These are phyloP conservation scores for Synanthedon andrenaeformis DNA, from an alignment of 2,888 invertebrate genomes.

Conservation along the genomic window DNA sequence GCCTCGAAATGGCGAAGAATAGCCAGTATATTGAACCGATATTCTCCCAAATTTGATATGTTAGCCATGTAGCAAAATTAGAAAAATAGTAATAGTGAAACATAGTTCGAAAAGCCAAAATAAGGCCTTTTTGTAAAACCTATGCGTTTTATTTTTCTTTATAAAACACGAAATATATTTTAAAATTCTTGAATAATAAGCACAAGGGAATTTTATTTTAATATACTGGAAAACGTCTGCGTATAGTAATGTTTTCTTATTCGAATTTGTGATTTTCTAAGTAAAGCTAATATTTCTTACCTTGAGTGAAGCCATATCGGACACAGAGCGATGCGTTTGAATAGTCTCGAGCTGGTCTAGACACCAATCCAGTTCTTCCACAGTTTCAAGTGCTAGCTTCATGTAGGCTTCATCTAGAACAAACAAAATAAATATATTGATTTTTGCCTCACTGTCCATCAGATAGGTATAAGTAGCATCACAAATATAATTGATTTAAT, in stretches of 20 bases:
- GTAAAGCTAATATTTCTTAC: slow-evolving; percentile 60
- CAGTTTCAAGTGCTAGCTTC: slow-evolving; percentile 94
- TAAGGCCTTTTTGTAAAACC: no score
- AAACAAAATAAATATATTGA: slow-evolving; percentile 12
- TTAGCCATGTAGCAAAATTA: no score
- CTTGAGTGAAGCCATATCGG: slow-evolving; percentile 99
- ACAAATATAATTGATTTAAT: no score
- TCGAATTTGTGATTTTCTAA: background rate
- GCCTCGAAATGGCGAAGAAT: no score
- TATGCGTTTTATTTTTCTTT: no score
- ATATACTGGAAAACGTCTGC: background rate
- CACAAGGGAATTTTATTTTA: background rate
- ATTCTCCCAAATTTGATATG: no score
- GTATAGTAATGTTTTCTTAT: background rate
- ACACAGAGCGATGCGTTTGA: slow-evolving; percentile 98
- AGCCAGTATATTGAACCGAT: no score
- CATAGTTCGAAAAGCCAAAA: no score
- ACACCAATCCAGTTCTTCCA: slow-evolving; percentile 99
- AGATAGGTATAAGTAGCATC: background rate
- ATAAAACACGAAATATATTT: no score
- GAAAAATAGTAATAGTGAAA: no score
- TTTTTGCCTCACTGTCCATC: no score
- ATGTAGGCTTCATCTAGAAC: slow-evolving; percentile 89
- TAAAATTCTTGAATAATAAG: background rate
- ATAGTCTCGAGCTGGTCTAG: slow-evolving; percentile 99